Percentiles rank a stretch among this genome's conserved stretches.
Evolutionary conservation across 2,888 invertebrate genomes (phyloP).

Genomic region (Labia minor): DNA sequence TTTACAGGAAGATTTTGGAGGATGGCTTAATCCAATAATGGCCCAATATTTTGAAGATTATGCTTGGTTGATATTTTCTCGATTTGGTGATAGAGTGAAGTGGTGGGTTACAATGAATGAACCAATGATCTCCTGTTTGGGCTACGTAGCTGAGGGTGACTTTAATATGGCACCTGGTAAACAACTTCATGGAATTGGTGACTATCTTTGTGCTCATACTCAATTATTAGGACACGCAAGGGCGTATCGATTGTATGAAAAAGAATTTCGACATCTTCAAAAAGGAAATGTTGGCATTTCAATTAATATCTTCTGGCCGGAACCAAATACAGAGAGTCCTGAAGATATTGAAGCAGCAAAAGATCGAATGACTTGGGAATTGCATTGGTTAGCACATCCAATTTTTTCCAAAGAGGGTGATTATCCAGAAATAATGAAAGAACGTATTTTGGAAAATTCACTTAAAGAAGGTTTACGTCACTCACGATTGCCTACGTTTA

Average conservation of each 20-base stretch:
- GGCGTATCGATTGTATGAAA: constrained; percentile 50
- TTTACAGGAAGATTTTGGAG: constrained; percentile 40
- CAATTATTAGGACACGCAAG: constrained; percentile 53
- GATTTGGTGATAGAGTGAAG: constrained; percentile 48
- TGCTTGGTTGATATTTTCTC: constrained; percentile 48
- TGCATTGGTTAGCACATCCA: constrained; percentile 41
- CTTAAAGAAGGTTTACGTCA: constrained; percentile 34
- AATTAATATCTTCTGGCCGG: constrained; percentile 23
- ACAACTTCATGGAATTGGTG: constrained; percentile 39
- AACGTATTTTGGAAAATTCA: constrained; percentile 37
- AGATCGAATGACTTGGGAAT: constrained; percentile 24
- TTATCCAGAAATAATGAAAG: constrained; percentile 42
- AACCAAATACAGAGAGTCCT: constrained; percentile 27
- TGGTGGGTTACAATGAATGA: not conserved
- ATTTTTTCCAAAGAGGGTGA: constrained; percentile 40
- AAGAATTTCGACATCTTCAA: constrained; percentile 42
- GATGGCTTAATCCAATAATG: constrained; percentile 46
- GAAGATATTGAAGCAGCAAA: constrained; percentile 26
- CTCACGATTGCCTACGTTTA: constrained; percentile 41
- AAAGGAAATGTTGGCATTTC: constrained; percentile 30
- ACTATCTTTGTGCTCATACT: constrained; percentile 53
- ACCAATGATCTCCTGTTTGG: not conserved
- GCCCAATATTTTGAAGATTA: constrained; percentile 47
- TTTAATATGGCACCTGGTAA: not conserved
- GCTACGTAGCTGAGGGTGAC: not conserved